Evolutionary conservation across 2,888 invertebrate genomes (phyloP).

Genomic region (Cecidostiba fungosa): DNA sequence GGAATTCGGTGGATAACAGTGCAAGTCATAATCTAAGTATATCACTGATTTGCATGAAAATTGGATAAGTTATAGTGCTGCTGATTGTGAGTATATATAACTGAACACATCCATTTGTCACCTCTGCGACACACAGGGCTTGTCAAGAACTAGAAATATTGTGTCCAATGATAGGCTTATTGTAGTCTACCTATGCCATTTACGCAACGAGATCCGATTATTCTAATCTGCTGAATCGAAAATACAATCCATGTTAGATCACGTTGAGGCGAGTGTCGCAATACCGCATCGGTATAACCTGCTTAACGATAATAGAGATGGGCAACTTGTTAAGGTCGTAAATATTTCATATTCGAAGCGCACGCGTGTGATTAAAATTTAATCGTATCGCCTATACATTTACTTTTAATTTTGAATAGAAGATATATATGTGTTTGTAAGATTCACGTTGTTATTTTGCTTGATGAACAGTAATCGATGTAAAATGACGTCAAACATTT

Average conservation of each 20-base stretch:
- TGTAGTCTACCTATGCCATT: background rate
- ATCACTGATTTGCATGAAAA: background rate
- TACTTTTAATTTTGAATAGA: no score
- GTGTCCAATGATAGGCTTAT: background rate
- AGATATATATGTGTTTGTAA: no score
- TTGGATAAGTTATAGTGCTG: background rate
- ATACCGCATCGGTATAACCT: background rate
- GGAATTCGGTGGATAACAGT: no score
- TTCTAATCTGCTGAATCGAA: conserved; percentile 18
- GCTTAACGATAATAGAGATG: background rate
- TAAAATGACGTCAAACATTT: background rate
- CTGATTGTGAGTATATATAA: no score
- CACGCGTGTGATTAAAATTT: no score
- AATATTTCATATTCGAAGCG: no score
- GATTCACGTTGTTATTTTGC: background rate
- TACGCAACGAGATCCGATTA: conserved; percentile 22
- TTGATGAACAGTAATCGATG: background rate
- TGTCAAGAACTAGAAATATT: conserved; percentile 19
- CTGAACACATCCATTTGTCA: background rate
- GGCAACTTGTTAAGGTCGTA: background rate
- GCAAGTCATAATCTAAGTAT: no score
- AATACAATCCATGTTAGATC: conserved; percentile 16
- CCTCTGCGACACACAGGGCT: background rate
- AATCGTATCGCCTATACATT: no score
- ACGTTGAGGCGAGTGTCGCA: background rate